phyloP scores from a whole-genome alignment of 1,140 invertebrate genomes.

The Leptopilina clavipes region DNA sequence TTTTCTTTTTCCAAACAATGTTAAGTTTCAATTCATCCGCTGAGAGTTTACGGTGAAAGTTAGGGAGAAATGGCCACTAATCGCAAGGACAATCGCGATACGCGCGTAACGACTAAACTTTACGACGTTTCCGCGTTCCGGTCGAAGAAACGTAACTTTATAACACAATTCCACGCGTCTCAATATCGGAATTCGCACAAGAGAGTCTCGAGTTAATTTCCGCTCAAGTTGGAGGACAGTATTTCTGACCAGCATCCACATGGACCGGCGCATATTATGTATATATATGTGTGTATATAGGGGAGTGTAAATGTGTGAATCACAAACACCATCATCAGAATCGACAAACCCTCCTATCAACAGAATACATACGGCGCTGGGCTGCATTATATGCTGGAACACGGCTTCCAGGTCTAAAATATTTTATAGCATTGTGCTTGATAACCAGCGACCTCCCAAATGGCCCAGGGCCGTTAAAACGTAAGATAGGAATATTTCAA shows the following conservation, averaged over 20 bases:
- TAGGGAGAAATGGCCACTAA: background rate
- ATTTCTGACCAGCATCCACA: constrained; percentile 41
- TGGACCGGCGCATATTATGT: background rate
- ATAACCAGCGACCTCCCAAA: constrained; percentile 45
- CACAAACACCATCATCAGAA: constrained; percentile 12
- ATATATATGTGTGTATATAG: too few species aligned
- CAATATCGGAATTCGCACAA: background rate
- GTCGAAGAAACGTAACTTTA: constrained; percentile 26
- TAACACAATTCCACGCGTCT: background rate
- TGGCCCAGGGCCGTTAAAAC: constrained; percentile 42
- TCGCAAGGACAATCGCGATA: constrained; percentile 25
- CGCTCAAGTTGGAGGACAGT: constrained; percentile 40
- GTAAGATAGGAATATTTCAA: constrained; percentile 51
- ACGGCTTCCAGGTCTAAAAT: constrained; percentile 47
- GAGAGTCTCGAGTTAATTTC: constrained; percentile 45
- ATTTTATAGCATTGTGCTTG: constrained; percentile 51
- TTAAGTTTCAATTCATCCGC: constrained; percentile 20
- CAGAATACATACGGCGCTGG: constrained; percentile 39
- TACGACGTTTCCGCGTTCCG: constrained; percentile 25
- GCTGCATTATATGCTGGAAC: constrained; percentile 48
- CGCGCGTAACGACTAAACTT: constrained; percentile 21
- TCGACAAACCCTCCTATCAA: constrained; percentile 45
- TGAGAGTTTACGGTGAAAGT: constrained; percentile 12
- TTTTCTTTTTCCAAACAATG: background rate
- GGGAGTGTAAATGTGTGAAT: background rate